A percentile compares a stretch with the other conserved stretches of the same genome.
Conservation (phyloP, 2,888 invertebrate species). For the Hypselothyrea guttata region DNA sequence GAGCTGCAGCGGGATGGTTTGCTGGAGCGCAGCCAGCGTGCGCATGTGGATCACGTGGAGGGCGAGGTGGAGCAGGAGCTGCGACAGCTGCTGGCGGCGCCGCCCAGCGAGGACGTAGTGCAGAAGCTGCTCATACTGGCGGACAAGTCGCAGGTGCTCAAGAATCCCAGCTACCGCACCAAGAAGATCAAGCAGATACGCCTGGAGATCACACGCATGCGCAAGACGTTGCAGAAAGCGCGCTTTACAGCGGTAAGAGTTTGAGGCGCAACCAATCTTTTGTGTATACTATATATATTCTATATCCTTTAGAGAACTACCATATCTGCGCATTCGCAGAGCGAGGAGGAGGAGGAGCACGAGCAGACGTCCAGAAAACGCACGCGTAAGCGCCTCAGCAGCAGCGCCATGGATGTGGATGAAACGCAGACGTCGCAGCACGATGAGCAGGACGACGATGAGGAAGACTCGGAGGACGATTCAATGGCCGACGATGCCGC, state of each 20-base stretch:
- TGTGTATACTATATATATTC: background rate
- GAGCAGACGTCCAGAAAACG: conserved; percentile 53
- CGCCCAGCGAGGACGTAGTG: conserved; percentile 78
- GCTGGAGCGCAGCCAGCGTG: conserved; percentile 78
- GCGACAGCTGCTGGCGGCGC: conserved; percentile 80
- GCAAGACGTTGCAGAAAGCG: conserved; percentile 80
- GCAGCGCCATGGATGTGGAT: conserved; percentile 60
- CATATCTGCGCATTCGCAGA: conserved; percentile 68
- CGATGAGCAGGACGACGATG: conserved; percentile 66
- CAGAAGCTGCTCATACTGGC: conserved; percentile 85
- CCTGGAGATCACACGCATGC: conserved; percentile 84
- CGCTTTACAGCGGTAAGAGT: conserved; percentile 74
- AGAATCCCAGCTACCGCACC: conserved; percentile 84
- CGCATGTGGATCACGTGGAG: conserved; percentile 83
- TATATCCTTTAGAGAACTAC: conserved; percentile 49
- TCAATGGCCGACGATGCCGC: conserved; percentile 71
- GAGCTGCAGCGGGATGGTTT: conserved; percentile 84
- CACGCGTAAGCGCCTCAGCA: conserved; percentile 51
- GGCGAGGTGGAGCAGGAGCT: conserved; percentile 84
- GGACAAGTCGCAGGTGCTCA: conserved; percentile 85
- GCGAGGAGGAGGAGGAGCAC: conserved; percentile 77
- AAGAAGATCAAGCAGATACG: conserved; percentile 85
- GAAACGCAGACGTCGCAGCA: conserved; percentile 41
- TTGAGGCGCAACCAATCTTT: background rate
- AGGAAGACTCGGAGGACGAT: conserved; percentile 65